Conservation (phyloP, 2,797 vertebrate genomes). For the Simalia tracyae region DNA sequence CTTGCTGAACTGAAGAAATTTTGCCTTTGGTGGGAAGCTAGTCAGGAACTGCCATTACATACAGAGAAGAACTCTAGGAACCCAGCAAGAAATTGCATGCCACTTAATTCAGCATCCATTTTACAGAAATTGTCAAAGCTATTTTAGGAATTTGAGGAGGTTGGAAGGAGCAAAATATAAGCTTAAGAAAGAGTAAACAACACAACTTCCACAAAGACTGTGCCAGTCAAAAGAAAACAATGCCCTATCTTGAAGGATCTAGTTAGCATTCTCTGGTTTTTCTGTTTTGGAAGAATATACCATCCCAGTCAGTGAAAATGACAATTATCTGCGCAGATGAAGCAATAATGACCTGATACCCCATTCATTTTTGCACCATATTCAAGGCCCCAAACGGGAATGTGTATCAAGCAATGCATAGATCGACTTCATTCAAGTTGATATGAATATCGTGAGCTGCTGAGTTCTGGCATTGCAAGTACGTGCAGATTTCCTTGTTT, state of each 20-base stretch:
- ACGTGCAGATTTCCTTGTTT: not conserved
- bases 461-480: not conserved
- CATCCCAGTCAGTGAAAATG: not conserved
- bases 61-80: not conserved
- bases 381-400: not conserved
- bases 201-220: not conserved
- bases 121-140: not conserved
- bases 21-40: not conserved
- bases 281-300: not conserved
- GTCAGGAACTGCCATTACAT: slow-evolving; percentile 9
- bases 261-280: not conserved
- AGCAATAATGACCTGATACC: not conserved
- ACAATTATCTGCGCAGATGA: not conserved
- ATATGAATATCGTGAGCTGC: not conserved
- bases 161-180: slow-evolving; percentile 18
- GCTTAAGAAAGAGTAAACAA: not conserved
- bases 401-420: not conserved
- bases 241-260: not conserved
- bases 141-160: slow-evolving; percentile 15
- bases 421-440: not conserved
- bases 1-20: slow-evolving; percentile 25
- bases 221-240: not conserved
- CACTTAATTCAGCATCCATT: slow-evolving; percentile 18
- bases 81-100: slow-evolving; percentile 6
- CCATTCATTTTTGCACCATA: not conserved